Percentiles rank a stretch among this genome's conserved stretches.
Evolutionary conservation across 2,888 invertebrate species (phyloP).

Genomic region (Zygogramma bicolorata): DNA sequence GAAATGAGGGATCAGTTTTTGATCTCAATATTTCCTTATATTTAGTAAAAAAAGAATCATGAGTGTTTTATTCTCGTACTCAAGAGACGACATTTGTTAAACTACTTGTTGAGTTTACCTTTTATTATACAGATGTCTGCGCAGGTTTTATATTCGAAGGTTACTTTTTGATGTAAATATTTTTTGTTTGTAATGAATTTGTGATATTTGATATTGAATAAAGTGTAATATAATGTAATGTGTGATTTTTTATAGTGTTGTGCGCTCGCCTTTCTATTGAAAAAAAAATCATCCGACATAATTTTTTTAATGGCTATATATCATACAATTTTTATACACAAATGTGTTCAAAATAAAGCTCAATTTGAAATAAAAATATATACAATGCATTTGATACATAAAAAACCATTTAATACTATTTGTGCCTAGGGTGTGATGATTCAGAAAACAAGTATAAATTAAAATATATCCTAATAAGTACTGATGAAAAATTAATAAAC

Average conservation of each 20-base stretch:
- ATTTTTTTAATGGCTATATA: background rate
- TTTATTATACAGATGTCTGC: too few relatives aligned
- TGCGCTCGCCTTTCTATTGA: too few relatives aligned
- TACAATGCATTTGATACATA: background rate
- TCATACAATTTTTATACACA: background rate
- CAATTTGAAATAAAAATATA: background rate
- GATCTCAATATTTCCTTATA: too few relatives aligned
- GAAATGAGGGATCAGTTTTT: too few relatives aligned
- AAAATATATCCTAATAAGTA: background rate
- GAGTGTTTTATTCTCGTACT: too few relatives aligned
- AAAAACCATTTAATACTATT: background rate
- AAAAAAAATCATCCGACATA: too few relatives aligned
- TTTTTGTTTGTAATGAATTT: background rate
- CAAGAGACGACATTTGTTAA: too few relatives aligned
- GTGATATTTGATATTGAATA: constrained; percentile 7
- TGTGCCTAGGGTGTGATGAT: background rate
- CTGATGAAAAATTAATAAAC: background rate
- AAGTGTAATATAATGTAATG: background rate
- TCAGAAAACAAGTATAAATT: background rate
- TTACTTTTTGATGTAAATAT: background rate
- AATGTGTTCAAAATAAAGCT: constrained; percentile 11
- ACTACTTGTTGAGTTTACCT: too few relatives aligned
- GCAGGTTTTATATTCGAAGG: too few relatives aligned
- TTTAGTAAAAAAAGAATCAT: too few relatives aligned
- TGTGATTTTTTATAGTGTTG: too few relatives aligned